Evolutionary conservation across 2,888 invertebrate genomes (phyloP).

Genomic region (Crossocerus cetratus): DNA sequence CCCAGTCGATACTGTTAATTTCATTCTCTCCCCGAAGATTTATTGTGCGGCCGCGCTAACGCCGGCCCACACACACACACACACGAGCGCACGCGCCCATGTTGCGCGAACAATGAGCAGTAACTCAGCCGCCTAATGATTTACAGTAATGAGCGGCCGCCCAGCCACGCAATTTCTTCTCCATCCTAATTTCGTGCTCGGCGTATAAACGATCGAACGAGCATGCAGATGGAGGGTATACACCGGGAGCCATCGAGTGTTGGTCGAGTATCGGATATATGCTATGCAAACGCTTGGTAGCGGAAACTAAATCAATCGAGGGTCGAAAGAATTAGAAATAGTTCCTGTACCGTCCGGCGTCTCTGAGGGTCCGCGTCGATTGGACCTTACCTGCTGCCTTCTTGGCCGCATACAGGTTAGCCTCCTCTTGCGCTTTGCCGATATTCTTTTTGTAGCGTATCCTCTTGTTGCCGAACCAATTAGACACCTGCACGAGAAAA

Average conservation of each 20-base stretch:
- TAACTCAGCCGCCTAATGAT: conserved; percentile 72
- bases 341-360: background rate
- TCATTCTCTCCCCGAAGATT: conserved; percentile 54
- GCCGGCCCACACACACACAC: conserved; percentile 43
- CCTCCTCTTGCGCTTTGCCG: conserved; percentile 99
- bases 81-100: conserved; percentile 11
- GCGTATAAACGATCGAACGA: conserved; percentile 10
- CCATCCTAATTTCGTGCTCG: conserved; percentile 18
- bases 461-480: conserved; percentile 99
- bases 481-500: conserved; percentile 84
- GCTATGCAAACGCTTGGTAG: background rate
- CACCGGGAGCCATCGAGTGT: background rate
- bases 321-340: conserved; percentile 2
- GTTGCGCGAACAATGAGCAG: conserved; percentile 65
- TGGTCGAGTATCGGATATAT: conserved; percentile 1
- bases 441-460: conserved; percentile 99
- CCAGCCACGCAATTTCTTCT: conserved; percentile 19
- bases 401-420: conserved; percentile 98
- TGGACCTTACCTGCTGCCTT: conserved; percentile 90
- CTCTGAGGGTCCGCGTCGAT: conserved; percentile 18
- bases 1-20: conserved; percentile 19
- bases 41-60: conserved; percentile 66
- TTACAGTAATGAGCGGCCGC: conserved; percentile 69
- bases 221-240: too few relatives aligned
- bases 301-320: background rate